Evolutionary conservation across 1,140 invertebrate genomes (phyloP).

Genomic region (Drosophila kepulauana): DNA sequence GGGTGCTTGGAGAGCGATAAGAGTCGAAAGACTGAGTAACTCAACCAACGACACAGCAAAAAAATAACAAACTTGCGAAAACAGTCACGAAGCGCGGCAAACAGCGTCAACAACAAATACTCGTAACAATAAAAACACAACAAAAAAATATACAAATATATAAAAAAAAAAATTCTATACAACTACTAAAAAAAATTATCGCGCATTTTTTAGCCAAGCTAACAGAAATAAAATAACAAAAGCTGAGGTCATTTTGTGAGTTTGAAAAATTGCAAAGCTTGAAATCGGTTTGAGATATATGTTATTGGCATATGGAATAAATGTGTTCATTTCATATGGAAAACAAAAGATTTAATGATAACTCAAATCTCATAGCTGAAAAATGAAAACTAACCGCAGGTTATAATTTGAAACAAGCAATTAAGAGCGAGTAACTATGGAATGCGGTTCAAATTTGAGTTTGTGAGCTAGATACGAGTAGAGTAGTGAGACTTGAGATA

Average conservation of each 20-base stretch:
- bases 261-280: constrained; percentile 61
- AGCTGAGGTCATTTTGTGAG: constrained; percentile 65
- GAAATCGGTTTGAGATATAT: constrained; percentile 34
- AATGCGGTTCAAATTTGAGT: constrained; percentile 63
- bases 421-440: constrained; percentile 62
- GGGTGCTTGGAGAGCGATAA: constrained; percentile 41
- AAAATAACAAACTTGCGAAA: constrained; percentile 64
- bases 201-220: constrained; percentile 58
- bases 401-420: constrained; percentile 71
- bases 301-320: constrained; percentile 34
- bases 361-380: constrained; percentile 14
- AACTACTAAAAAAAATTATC: constrained; percentile 54
- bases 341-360: constrained; percentile 31
- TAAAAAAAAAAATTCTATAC: constrained; percentile 52
- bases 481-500: not conserved
- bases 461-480: constrained; percentile 7
- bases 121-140: not conserved
- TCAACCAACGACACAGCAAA: constrained; percentile 38
- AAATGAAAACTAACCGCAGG: constrained; percentile 38
- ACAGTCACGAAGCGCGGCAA: constrained; percentile 62
- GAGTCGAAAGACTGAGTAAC: constrained; percentile 40
- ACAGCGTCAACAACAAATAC: constrained; percentile 35
- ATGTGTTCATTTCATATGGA: constrained; percentile 8
- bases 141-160: constrained; percentile 18
- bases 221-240: constrained; percentile 25